Evolutionary conservation across 2,888 invertebrate genomes (phyloP), one percentile per base, ranked within the genome.

Genomic region (Chalcosyrphus nemorum): DNA sequence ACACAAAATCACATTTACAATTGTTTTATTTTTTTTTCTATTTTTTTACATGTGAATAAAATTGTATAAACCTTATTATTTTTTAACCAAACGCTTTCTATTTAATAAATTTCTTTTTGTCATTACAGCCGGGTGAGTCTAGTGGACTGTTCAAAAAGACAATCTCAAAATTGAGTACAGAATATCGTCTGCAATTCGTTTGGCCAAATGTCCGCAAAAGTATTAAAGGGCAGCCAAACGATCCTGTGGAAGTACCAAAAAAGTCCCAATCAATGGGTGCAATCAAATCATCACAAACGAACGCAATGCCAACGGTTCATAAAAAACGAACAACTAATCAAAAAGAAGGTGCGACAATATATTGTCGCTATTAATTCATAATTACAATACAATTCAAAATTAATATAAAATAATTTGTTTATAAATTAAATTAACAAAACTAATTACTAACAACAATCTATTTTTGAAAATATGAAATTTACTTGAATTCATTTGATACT

Each of bases 231-330:
- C 91, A 91, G 88, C 91, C 93, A 88, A 93, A 94, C 89, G 93
- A 94, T 88, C 92, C 92, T 86, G 92, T 92, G 43, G 92, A 92
- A 86, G 90, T 92, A 86, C 96, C 97, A 21, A 93, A 95, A 92
- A 97, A 97, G 93, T 97, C 97, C 88, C 94, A 96, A 92, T 96
- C 96, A 88, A 96, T 96, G 96, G 96, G 96, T 52, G 96, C 96
- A 63, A 93, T 97, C 84, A 96, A 96, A 90, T 94, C 94, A 86
- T 92, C 93, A 87, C 91, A 91, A 87, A 89, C 91, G 81, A 88
- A 89, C 86, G 90, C 92, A 88, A 92, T 92, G 87, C 93, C 93
- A 85, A 93, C 92, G 86, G 95, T 95, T 89, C 94, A 95, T 88
- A 95, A 94, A 92, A 95, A 95, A 93, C 94, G 95, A 92, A 92